phyloP scores from a whole-genome alignment of 2,888 invertebrate genomes.

The Listrodromus nycthemerus region DNA sequence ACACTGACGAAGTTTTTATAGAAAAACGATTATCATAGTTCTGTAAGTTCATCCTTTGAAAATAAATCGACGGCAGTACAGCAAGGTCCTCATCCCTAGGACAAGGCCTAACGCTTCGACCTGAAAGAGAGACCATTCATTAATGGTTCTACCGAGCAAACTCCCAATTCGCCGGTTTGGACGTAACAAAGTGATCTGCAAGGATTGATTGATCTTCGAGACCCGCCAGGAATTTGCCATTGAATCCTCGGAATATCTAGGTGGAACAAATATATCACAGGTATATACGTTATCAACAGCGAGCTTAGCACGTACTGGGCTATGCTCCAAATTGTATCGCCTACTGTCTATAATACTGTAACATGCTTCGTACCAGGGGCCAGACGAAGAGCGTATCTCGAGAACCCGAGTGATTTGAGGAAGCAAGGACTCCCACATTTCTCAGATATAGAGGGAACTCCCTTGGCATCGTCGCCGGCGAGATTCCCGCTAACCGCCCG shows the following conservation, averaged over 20 bases:
- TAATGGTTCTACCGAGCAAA: too few relatives aligned
- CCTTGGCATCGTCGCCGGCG: conserved; percentile 55
- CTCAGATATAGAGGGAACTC: conserved; percentile 52
- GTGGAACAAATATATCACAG: conserved; percentile 35
- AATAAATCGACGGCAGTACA: too few relatives aligned
- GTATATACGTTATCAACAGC: conserved; percentile 48
- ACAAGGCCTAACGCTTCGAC: too few relatives aligned
- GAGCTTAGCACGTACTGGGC: conserved; percentile 45
- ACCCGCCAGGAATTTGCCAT: background rate
- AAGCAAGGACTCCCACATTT: conserved; percentile 69
- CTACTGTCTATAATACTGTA: conserved; percentile 22
- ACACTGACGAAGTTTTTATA: too few relatives aligned
- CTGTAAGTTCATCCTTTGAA: too few relatives aligned
- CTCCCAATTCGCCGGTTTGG: too few relatives aligned
- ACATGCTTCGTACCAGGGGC: conserved; percentile 40
- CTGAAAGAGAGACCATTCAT: too few relatives aligned
- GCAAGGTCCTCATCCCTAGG: too few relatives aligned
- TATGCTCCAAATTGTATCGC: conserved; percentile 13
- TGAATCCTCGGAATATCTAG: background rate
- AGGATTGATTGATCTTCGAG: background rate
- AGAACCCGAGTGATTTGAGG: conserved; percentile 71
- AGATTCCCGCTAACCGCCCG: conserved; percentile 47
- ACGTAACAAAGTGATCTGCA: background rate
- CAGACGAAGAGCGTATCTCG: conserved; percentile 66
- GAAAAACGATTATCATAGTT: too few relatives aligned